Evolutionary conservation across 2,797 vertebrate species (phyloP).

Genomic region (Apogon hyalosoma): DNA sequence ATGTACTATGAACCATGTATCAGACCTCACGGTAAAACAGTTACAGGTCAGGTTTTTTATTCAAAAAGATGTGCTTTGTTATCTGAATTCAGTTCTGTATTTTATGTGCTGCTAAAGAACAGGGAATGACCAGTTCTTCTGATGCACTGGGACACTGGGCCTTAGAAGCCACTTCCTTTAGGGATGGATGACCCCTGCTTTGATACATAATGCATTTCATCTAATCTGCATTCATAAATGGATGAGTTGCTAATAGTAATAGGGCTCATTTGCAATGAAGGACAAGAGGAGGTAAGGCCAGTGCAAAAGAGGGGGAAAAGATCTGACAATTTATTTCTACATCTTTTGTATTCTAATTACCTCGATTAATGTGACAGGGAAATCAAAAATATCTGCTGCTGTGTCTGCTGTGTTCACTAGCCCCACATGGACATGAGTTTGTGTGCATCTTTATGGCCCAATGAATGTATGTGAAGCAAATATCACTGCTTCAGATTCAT

Average conservation of each 20-base stretch:
- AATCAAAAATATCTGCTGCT: slow-evolving; percentile 1
- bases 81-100: slow-evolving; percentile 1
- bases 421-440: slow-evolving; percentile 5
- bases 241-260: slow-evolving; percentile 69
- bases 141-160: slow-evolving; percentile 6
- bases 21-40: slow-evolving; percentile 18
- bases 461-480: slow-evolving; percentile 8
- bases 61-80: slow-evolving; percentile 17
- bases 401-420: background rate
- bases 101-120: background rate
- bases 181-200: slow-evolving; percentile 53
- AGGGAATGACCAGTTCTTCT: slow-evolving; percentile 20
- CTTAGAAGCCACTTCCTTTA: slow-evolving; percentile 34
- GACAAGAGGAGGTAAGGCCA: slow-evolving; percentile 42
- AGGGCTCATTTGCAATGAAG: slow-evolving; percentile 53
- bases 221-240: slow-evolving; percentile 77
- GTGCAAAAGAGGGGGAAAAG: slow-evolving; percentile 16
- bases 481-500: slow-evolving; percentile 2
- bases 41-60: slow-evolving; percentile 13
- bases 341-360: slow-evolving; percentile 1
- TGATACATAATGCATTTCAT: slow-evolving; percentile 73
- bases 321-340: slow-evolving; percentile 11
- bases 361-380: slow-evolving; percentile 21
- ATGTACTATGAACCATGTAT: too few relatives aligned
- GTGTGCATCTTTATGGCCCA: background rate